A percentile compares a stretch with the other conserved stretches of the same genome.
Evolutionary conservation across 2,113 vertebrate genomes (phyloP).

Genomic region (Notothenia rossii): DNA sequence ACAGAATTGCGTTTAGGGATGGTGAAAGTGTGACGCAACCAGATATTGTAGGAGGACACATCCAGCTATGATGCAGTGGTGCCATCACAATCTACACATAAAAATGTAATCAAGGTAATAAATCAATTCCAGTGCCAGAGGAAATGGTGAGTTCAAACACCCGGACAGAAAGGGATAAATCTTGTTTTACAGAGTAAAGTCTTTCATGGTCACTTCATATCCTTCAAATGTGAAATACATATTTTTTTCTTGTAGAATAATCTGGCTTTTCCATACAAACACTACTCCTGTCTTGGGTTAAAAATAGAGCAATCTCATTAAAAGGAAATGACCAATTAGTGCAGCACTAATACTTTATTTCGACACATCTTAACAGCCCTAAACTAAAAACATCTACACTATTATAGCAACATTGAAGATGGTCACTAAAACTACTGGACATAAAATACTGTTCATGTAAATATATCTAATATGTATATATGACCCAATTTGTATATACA

Average conservation of each 20-base stretch:
- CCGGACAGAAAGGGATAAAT: slow-evolving; percentile 30
- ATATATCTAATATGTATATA: too few relatives aligned
- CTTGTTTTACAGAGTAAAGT: neutral
- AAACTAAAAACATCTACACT: neutral
- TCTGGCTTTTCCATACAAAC: neutral
- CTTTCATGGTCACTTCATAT: neutral
- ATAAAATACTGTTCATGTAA: too few relatives aligned
- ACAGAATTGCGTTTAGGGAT: neutral
- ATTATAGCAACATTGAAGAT: neutral
- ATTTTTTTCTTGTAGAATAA: neutral
- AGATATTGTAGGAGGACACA: neutral
- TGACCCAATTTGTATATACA: too few relatives aligned
- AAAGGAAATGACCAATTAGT: too few relatives aligned
- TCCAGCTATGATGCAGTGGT: neutral
- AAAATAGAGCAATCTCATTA: neutral
- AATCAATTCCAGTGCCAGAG: slow-evolving; percentile 30
- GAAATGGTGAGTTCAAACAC: neutral
- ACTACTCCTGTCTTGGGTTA: neutral
- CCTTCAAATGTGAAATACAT: neutral
- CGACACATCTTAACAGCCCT: neutral
- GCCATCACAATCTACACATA: neutral
- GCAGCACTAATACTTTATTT: neutral
- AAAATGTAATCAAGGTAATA: slow-evolving; percentile 30
- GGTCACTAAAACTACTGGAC: neutral
- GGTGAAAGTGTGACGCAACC: neutral